phyloP scores from a whole-genome alignment of 2,888 invertebrate genomes.

The Nomada ruficornis region DNA sequence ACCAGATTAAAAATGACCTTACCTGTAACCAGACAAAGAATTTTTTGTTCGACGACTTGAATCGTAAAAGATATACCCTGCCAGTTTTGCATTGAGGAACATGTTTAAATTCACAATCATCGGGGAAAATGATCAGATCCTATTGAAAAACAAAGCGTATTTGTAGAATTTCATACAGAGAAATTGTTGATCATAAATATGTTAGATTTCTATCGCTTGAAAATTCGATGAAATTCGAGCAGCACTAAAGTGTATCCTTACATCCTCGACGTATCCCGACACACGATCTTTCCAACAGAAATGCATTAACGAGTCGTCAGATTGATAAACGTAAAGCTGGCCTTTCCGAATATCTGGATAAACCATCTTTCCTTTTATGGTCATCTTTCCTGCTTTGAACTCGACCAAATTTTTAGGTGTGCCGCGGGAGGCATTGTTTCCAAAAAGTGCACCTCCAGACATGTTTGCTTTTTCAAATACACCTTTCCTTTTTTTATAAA shows the following conservation, averaged over 20 bases:
- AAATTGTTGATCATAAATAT: not conserved
- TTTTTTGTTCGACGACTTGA: slow-evolving; percentile 96
- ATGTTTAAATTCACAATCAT: slow-evolving; percentile 98
- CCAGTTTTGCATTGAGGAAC: slow-evolving; percentile 98
- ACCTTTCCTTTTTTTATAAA: slow-evolving; percentile 37
- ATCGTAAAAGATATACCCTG: slow-evolving; percentile 97
- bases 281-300: slow-evolving; percentile 99
- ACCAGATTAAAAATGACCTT: slow-evolving; percentile 16
- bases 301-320: slow-evolving; percentile 98
- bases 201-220: not conserved
- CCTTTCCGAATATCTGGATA: slow-evolving; percentile 98
- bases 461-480: slow-evolving; percentile 64
- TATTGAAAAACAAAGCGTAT: slow-evolving; percentile 78
- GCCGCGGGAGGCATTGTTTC: slow-evolving; percentile 90
- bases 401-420: slow-evolving; percentile 96
- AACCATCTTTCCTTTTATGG: slow-evolving; percentile 96
- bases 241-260: slow-evolving; percentile 79
- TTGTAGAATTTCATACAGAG: not conserved
- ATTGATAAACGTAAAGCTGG: slow-evolving; percentile 96
- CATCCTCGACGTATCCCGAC: slow-evolving; percentile 96
- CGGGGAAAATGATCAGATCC: slow-evolving; percentile 99
- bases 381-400: slow-evolving; percentile 98
- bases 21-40: slow-evolving; percentile 99
- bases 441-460: slow-evolving; percentile 90
- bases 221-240: not conserved